Evolutionary conservation across 2,113 vertebrate species (phyloP).

Genomic region (Lota lota): DNA sequence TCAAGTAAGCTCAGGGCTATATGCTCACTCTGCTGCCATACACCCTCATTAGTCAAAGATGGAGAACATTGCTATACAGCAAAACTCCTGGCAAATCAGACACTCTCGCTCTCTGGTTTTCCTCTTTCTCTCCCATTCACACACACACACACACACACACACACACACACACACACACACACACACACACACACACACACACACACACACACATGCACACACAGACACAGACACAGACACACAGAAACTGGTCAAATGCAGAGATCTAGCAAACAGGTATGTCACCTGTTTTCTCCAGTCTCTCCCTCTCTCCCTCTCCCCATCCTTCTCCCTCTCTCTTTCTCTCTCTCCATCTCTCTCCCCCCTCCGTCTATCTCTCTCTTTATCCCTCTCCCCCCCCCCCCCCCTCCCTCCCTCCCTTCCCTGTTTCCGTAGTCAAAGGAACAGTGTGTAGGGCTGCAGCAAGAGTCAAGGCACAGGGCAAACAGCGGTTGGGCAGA

Average conservation of each 20-base stretch:
- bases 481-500: slow-evolving; percentile 62
- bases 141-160: slow-evolving; percentile 6
- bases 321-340: slow-evolving; percentile 1
- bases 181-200: slow-evolving; percentile 7
- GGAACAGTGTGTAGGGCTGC: slow-evolving; percentile 24
- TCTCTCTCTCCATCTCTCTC: slow-evolving; percentile 4
- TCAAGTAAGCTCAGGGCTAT: too few relatives aligned
- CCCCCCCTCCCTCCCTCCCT: slow-evolving; percentile 3
- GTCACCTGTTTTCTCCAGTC: neutral
- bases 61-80: slow-evolving; percentile 10
- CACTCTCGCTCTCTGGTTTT: neutral
- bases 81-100: neutral
- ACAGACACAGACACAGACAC: neutral
- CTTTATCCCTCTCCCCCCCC: too few relatives aligned
- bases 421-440: slow-evolving; percentile 29
- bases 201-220: slow-evolving; percentile 7
- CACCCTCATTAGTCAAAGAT: slow-evolving; percentile 30
- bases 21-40: slow-evolving; percentile 21
- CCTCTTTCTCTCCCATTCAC: neutral
- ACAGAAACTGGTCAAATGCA: neutral
- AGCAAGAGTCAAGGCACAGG: slow-evolving; percentile 18
- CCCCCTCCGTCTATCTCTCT: neutral
- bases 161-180: slow-evolving; percentile 5
- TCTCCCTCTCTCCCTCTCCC: neutral
- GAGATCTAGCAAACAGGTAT: neutral